Percentiles rank a stretch among this genome's conserved stretches.
phyloP scores from a whole-genome alignment of 2,888 invertebrate genomes.

The Cetonia aurata region DNA sequence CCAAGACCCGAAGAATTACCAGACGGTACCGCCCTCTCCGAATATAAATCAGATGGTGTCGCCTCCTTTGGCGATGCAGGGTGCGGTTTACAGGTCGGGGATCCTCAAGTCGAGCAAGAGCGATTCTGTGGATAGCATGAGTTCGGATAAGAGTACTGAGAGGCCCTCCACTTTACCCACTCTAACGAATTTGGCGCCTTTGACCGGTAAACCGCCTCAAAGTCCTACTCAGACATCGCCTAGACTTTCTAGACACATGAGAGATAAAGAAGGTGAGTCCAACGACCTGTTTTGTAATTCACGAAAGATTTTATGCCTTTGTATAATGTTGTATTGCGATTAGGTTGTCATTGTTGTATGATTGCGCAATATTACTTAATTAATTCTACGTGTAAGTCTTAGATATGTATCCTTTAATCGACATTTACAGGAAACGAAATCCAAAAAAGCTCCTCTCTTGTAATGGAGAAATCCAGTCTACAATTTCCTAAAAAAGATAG shows the following conservation, averaged over 20 bases:
- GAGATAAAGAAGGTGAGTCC: constrained; percentile 51
- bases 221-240: constrained; percentile 75
- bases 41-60: constrained; percentile 39
- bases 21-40: constrained; percentile 68
- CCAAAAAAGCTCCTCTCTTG: constrained; percentile 63
- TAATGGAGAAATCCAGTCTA: constrained; percentile 57
- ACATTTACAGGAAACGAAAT: constrained; percentile 59
- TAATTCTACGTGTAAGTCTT: too few species aligned
- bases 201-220: constrained; percentile 73
- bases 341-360: too few species aligned
- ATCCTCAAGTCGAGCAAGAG: constrained; percentile 50
- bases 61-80: constrained; percentile 46
- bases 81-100: constrained; percentile 29
- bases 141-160: constrained; percentile 51
- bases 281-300: neutral
- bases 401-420: too few species aligned
- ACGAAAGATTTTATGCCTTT: too few species aligned
- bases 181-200: constrained; percentile 57
- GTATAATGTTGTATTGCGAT: too few species aligned
- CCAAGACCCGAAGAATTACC: constrained; percentile 61
- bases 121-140: constrained; percentile 52
- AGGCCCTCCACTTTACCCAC: constrained; percentile 56
- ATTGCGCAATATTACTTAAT: too few species aligned
- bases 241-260: constrained; percentile 63
- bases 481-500: constrained; percentile 44